Evolutionary conservation across 2,113 vertebrate species (phyloP), one percentile per base, ranked within the genome.

Genomic region (Ranitomeya imitator): DNA sequence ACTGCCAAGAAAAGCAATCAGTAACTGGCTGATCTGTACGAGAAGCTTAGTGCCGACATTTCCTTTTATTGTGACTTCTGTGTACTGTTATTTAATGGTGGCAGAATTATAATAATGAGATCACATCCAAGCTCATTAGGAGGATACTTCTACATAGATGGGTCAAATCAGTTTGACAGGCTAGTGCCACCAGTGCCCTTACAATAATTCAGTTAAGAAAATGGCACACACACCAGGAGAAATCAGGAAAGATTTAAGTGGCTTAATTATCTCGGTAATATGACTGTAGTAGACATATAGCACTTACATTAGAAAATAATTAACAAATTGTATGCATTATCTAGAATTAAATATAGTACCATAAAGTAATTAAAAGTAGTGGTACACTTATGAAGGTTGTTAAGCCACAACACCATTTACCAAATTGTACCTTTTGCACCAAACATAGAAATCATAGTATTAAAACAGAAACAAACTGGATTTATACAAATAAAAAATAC

Each of bases 51-150:
- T 84, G 73, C 54, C 7, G 13, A 63, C 52, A 61, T 84, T 82
- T 82, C 14, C 80, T 88, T 78, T 88, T 84, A 77, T 83, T 84
- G 80, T 65, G 60, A 83, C 80, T 78, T 88, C 69, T 88, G 80
- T 88, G 87, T 63, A 84, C 69, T 78, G 84, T 84, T 84, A 84
- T 84, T 88, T 88, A 78, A 88, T 84, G 80, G 73, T 69, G 81
- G 59, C 81, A 88, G 87, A 84, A 88, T 84, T 84, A 88, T 88
- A 88, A 88, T 78, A 83, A 88, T 88, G 81, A 84, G 87, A 88
- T 84, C 71, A 88, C 71, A 67, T 77, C 81, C 80, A 78, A 88
- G 87, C 87, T 88, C 80, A 88, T 88, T 88, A 88, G 71, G 45
- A 69, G 59, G 60, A 84, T 78, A 52, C 15, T 76, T 31, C 45